A percentile compares a stretch with the other conserved stretches of the same genome.
Evolutionary conservation across 2,888 invertebrate species (phyloP).

Genomic region (Clunio marinus): DNA sequence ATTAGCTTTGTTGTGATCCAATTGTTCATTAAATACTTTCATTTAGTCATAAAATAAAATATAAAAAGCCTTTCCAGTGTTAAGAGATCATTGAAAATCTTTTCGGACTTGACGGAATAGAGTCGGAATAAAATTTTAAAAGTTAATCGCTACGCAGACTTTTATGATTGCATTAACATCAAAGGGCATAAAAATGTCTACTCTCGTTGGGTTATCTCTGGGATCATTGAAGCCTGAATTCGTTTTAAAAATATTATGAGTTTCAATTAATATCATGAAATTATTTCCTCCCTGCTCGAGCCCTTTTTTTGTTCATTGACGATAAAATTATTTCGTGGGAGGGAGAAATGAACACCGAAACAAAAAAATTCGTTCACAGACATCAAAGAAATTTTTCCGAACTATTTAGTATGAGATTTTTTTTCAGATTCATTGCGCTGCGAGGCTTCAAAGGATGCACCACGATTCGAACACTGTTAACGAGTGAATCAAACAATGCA

Average conservation of each 20-base stretch:
- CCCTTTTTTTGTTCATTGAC: constrained; percentile 2
- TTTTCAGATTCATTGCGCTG: not conserved
- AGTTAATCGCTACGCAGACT: not conserved
- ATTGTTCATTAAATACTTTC: constrained; percentile 6
- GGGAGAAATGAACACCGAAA: not conserved
- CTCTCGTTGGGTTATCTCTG: too few relatives aligned
- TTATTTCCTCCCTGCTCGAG: not conserved
- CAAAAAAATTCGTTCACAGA: not conserved
- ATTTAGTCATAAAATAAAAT: not conserved
- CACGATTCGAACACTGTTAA: too few relatives aligned
- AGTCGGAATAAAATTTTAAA: not conserved
- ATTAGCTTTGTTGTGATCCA: not conserved
- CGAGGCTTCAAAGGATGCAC: too few relatives aligned
- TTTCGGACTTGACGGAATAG: not conserved
- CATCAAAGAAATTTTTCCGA: constrained; percentile 8
- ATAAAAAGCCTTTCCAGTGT: not conserved
- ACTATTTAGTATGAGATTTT: constrained; percentile 24
- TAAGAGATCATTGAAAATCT: too few relatives aligned
- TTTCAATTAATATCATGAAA: constrained; percentile 20
- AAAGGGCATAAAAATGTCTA: constrained; percentile 3
- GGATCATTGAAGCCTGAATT: too few relatives aligned
- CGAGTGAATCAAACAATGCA: constrained; percentile 1
- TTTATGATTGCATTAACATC: not conserved
- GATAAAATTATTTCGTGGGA: not conserved
- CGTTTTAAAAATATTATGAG: constrained; percentile 22